Base-by-base conservation (phyloP, 2,888 invertebrate species). In the Platerodrilus igneus region DNA sequence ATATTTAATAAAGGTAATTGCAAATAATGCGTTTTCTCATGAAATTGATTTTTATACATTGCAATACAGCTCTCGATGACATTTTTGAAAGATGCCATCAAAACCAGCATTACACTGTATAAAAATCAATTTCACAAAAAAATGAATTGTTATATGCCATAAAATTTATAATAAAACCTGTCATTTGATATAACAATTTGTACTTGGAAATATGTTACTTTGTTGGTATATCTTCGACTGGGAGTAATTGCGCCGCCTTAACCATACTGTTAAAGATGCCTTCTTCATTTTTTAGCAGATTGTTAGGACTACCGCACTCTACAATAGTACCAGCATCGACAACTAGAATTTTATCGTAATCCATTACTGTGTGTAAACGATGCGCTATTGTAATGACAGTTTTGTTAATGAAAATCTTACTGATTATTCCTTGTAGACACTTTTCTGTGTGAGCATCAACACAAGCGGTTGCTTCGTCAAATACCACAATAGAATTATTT, bases 371-470 rank as follows among this genome's bases (percentile, higher is more conserved):
- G 56, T 87, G 78, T 3, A 89, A 73, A 16, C 88, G 74, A 66
- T 88, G 87, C 17, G 88, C 88, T 22, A 88, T 85, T 1, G 86
- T 87, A 17, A 88, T 72, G 19, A 88, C 86, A 1, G 86, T 86
- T 60, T 85, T 86, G 15, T 77, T 71, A 2, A 71, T 73, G 59
- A 87, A 87, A 60, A 83, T 81, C 28, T 69, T 71, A 44, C 83
- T 71, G 44, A 87, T 86, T 1, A 85, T 84, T 18, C 72, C 72
- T 59, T 87, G 86, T 48, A 87, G 86, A 8, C 86, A 62, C 2
- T 73, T 76, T 56, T 86, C 86, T 15, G 86, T 86, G 35, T 78
- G 76, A 1, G 80, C 79, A 64, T 86, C 86, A 2, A 86, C 83
- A 59, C 85, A 86, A 27, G 86, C 84, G 1, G 86, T 86, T 31